Evolutionary conservation across 2,797 vertebrate species (phyloP), one percentile per base, ranked within the genome.

Genomic region (Lepidocolaptes lacrymiger): DNA sequence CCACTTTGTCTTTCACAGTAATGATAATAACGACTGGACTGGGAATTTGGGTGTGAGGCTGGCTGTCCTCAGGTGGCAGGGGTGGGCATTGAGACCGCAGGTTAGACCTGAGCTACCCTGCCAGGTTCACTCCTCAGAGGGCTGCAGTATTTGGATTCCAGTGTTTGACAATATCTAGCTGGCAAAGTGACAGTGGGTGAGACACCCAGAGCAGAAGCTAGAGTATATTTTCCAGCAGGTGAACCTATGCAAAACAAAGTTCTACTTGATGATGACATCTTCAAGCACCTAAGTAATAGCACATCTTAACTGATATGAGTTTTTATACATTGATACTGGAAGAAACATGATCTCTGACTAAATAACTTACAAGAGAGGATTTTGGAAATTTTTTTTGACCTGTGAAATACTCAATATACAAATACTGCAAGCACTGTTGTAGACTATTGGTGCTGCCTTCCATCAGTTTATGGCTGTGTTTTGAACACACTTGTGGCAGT

Each of bases 141-240:
- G 15, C 14, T 18, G 16, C 41, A 26, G 1, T 34, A 49, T 59
- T 87, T 83, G 68, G 36, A 20, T 58, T 12, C 9, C 62, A 37
- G 26, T 3, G 3, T 55, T 58, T 75, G 66, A 34, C 19, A 67
- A 67, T 34, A 67, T 34, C 54, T 88, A 95, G 46, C 59, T 9
- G 14, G 46, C 34, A 56, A 24, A 30, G 28, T 9, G 28, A 78
- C 14, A 48, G n/a, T 2, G 9, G 37, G 37, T 2, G 5, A 75
- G 28, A 56, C 10, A 44, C 37, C 30, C 2, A 2, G 30, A 41
- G 20, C 23, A 49, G 37, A 20, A 73, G 67, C 41, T 63, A 85
- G 54, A 82, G 21, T 23, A 75, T 85, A 41, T 86, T 88, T 92
- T 80, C 63, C 78, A 84, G 44, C 34, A 92, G 41, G 5, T 12